These are phyloP conservation scores for Polymixis flavicincta DNA, from an alignment of 2,888 invertebrate genomes.

Conservation along the genomic window DNA sequence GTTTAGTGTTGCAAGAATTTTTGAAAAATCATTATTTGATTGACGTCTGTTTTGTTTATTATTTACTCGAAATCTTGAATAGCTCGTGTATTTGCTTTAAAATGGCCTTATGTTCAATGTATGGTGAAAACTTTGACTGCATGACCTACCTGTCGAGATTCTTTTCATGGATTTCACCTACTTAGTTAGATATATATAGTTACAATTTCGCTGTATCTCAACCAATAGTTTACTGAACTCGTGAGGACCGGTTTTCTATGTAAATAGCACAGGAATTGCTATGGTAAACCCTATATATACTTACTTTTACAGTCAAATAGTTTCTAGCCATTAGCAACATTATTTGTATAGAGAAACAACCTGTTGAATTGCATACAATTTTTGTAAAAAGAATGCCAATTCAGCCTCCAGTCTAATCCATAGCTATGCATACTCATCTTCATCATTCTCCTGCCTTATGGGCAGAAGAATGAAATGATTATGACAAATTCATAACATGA, in stretches of 20 bases:
- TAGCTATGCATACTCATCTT: too few species aligned
- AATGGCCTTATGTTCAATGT: not conserved
- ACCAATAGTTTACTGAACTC: not conserved
- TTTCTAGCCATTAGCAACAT: not conserved
- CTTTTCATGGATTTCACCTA: not conserved
- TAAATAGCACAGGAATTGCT: not conserved
- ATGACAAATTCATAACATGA: too few species aligned
- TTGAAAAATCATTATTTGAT: constrained; percentile 52
- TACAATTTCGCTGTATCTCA: not conserved
- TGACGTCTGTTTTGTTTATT: constrained; percentile 59
- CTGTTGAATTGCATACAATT: not conserved
- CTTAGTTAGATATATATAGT: too few species aligned
- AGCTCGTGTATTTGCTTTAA: not conserved
- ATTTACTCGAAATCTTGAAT: constrained; percentile 10
- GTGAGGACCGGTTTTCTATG: not conserved
- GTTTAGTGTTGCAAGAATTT: constrained; percentile 85
- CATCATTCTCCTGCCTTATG: too few species aligned
- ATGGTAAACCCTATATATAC: not conserved
- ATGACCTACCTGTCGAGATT: not conserved
- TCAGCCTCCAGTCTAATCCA: not conserved
- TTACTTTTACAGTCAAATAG: too few species aligned
- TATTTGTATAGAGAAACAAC: not conserved
- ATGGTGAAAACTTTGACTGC: not conserved
- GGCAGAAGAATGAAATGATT: too few species aligned
- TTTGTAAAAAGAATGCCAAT: too few species aligned